Conservation (phyloP, 2,113 vertebrate species). For the Ophiodon elongatus region DNA sequence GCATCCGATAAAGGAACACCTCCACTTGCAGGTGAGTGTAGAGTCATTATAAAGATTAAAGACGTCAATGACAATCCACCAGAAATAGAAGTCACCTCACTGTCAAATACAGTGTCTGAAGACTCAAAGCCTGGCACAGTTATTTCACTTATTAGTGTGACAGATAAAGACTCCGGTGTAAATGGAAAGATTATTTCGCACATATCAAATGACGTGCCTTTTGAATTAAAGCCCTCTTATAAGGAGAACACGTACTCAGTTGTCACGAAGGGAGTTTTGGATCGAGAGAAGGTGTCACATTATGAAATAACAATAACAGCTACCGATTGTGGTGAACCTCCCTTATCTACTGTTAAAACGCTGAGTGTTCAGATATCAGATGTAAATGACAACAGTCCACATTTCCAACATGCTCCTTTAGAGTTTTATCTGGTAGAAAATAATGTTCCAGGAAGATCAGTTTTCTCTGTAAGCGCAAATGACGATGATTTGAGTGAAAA, state of each 20-base stretch:
- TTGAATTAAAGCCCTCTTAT: slow-evolving; percentile 61
- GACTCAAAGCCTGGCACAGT: slow-evolving; percentile 51
- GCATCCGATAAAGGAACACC: slow-evolving; percentile 54
- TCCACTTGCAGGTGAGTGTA: slow-evolving; percentile 28
- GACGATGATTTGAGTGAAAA: slow-evolving; percentile 75
- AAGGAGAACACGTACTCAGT: slow-evolving; percentile 68
- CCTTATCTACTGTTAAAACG: slow-evolving; percentile 65
- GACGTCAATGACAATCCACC: slow-evolving; percentile 52
- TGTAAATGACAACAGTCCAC: slow-evolving; percentile 80
- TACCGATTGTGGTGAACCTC: slow-evolving; percentile 75
- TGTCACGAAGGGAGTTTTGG: slow-evolving; percentile 50
- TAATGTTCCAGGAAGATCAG: slow-evolving; percentile 59
- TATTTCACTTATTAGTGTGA: slow-evolving; percentile 55
- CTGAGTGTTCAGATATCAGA: slow-evolving; percentile 73
- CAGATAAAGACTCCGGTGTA: slow-evolving; percentile 50
- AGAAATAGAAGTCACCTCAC: slow-evolving; percentile 55
- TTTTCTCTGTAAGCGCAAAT: slow-evolving; percentile 74
- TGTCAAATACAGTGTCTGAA: slow-evolving; percentile 49
- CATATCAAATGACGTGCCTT: slow-evolving; percentile 51
- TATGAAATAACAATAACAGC: slow-evolving; percentile 84
- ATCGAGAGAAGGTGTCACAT: slow-evolving; percentile 68
- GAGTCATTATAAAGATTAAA: slow-evolving; percentile 38
- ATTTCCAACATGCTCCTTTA: slow-evolving; percentile 57
- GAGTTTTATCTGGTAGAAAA: slow-evolving; percentile 75
- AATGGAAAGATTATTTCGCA: slow-evolving; percentile 70